Evolutionary conservation across 1,140 invertebrate species (phyloP), one percentile per base, ranked within the genome.

Genomic region (Conopomorpha cramerella): DNA sequence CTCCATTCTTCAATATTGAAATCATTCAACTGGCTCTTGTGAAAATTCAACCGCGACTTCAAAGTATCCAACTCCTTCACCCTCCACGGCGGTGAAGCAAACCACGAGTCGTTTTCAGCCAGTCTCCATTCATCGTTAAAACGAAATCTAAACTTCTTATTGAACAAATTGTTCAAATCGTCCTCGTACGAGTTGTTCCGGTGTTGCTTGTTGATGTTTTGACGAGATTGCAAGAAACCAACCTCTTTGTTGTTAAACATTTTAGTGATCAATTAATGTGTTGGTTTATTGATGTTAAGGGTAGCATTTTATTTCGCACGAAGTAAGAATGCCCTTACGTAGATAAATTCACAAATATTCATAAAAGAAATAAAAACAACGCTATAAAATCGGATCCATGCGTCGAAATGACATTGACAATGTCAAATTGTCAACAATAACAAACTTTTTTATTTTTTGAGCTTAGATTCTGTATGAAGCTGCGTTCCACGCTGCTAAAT

Each of bases 1-100:
- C 90, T 89, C 95, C 95, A 97, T 35, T 84, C 66, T 18, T 82
- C 67, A 11, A 92, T 80, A 46, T 86, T 80, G 45, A 88, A 91
- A 51, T 89, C 81, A 64, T 90, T 92, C 13, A 96, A 66, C 35
- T 84, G 81, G 45, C 84, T 87, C 64, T 96, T 96, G 0, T 87
- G 82, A 0, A 57, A 47, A 63, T 96, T 96, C 23, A 97, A 58
- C 12, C 86, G 64, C 0, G 57, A 50, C 73, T 95, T 95, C 28
- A 91, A 54, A 1, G 51, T 42, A 49, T 88, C 84, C 10, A 91
- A 56, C 29, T 77, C 46, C 11, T 65, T 78, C 39, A 53, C 57
- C 46, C 55, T 79, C 77, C 58, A 80, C 46, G 55, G 72, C 45
- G 57, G 50, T 32, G 68, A 56, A 2, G 66, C 39, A 37, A 73